A percentile compares a stretch with the other conserved stretches of the same genome.
Conservation (phyloP, 2,888 invertebrate species). For the Hirudinaria manillensis region DNA sequence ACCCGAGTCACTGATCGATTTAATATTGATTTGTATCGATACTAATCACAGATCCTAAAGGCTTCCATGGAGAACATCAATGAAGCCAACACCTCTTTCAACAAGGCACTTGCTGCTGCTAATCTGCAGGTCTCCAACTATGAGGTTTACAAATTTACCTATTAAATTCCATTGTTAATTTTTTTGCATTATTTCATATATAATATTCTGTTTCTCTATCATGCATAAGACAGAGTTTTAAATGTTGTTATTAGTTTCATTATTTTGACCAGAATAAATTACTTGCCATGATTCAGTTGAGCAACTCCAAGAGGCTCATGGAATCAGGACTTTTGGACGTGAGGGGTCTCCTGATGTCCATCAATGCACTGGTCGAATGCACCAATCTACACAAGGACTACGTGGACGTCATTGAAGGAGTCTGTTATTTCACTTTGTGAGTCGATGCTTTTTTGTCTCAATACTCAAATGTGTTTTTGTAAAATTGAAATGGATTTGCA, state of each 20-base stretch:
- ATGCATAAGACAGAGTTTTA: no score
- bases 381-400: slow-evolving; percentile 39
- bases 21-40: neutral
- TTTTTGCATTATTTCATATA: slow-evolving; percentile 19
- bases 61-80: slow-evolving; percentile 22
- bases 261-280: no score
- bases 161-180: neutral
- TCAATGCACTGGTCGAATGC: slow-evolving; percentile 36
- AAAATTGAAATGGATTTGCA: neutral
- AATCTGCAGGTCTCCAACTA: slow-evolving; percentile 5
- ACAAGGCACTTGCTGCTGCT: slow-evolving; percentile 18
- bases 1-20: neutral
- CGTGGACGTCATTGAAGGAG: slow-evolving; percentile 57
- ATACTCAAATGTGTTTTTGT: neutral
- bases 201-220: no score
- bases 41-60: slow-evolving; percentile 14
- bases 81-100: slow-evolving; percentile 27
- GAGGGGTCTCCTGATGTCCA: slow-evolving; percentile 23
- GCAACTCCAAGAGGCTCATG: neutral
- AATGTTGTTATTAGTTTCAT: no score
- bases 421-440: slow-evolving; percentile 45
- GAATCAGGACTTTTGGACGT: slow-evolving; percentile 29
- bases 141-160: slow-evolving; percentile 10
- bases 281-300: slow-evolving; percentile 4
- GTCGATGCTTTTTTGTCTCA: slow-evolving; percentile 9